These are phyloP conservation scores for Samia ricini DNA, from an alignment of 1,140 invertebrate genomes.

Conservation along the genomic window DNA sequence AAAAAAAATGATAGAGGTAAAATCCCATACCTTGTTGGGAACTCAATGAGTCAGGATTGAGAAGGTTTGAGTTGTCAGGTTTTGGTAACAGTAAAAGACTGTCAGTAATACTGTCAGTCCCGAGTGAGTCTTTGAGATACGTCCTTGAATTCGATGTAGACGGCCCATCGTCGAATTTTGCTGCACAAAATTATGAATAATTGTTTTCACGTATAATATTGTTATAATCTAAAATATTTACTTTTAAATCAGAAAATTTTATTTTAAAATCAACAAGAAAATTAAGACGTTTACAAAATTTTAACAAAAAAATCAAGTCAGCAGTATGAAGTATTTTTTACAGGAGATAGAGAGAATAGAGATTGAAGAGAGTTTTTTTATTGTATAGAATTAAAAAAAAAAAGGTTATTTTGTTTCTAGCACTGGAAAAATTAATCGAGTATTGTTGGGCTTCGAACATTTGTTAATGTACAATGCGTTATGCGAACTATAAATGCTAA, in stretches of 20 bases:
- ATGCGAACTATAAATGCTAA: not conserved
- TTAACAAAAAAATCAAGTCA: constrained; percentile 10
- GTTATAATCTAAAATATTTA: too few relatives aligned
- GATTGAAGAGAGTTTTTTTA: not conserved
- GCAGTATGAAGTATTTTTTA: constrained; percentile 8
- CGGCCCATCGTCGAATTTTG: constrained; percentile 44
- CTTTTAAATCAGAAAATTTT: too few relatives aligned
- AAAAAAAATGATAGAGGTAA: too few relatives aligned
- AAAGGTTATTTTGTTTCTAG: too few relatives aligned
- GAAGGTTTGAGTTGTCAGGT: constrained; percentile 87
- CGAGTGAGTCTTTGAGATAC: constrained; percentile 82
- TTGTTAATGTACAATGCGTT: not conserved
- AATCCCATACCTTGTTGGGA: constrained; percentile 82
- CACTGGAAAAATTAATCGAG: too few relatives aligned
- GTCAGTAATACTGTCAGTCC: constrained; percentile 81
- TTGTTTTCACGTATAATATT: too few relatives aligned
- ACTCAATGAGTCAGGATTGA: constrained; percentile 87
- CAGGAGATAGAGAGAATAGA: not conserved
- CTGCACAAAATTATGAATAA: constrained; percentile 31
- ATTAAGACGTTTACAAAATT: not conserved
- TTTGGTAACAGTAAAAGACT: constrained; percentile 89
- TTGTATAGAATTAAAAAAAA: not conserved
- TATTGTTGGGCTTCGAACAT: too few relatives aligned
- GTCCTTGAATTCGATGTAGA: constrained; percentile 78
- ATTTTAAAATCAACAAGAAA: not conserved